These are phyloP conservation scores for Odobenus rosmarus DNA, from an alignment of 2,113 vertebrate species.

Conservation along the genomic window DNA sequence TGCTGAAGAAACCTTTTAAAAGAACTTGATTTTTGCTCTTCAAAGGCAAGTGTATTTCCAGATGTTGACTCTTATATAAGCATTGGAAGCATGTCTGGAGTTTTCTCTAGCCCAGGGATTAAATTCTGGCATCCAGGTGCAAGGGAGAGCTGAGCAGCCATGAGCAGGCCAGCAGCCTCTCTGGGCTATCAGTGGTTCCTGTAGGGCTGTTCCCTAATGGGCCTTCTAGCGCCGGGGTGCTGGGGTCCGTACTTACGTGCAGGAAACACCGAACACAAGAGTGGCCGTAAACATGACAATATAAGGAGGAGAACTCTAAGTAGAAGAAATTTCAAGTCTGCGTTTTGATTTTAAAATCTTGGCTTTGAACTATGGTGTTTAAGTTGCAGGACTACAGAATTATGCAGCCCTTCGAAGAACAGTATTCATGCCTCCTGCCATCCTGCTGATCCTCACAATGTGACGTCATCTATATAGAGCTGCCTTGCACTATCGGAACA, in stretches of 20 bases:
- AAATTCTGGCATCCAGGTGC: not conserved
- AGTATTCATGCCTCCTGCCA: not conserved
- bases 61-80: not conserved
- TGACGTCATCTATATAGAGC: not conserved
- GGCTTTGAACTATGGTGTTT: not conserved
- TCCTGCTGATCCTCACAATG: not conserved
- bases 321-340: not conserved
- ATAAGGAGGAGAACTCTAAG: not conserved
- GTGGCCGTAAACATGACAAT: not conserved
- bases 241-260: not conserved
- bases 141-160: not conserved
- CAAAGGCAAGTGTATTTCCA: constrained; percentile 24
- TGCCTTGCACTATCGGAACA: not conserved
- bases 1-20: constrained; percentile 40
- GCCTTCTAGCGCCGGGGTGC: not conserved
- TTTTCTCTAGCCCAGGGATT: not conserved
- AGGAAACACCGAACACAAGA: not conserved
- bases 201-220: too few relatives aligned
- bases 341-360: not conserved
- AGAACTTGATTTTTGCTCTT: not conserved
- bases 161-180: not conserved
- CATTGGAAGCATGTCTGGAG: not conserved
- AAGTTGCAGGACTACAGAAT: not conserved
- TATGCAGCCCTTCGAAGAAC: not conserved
- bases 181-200: not conserved